Conservation (phyloP, 2,888 invertebrate genomes). For the Aspidapion aeneum region DNA sequence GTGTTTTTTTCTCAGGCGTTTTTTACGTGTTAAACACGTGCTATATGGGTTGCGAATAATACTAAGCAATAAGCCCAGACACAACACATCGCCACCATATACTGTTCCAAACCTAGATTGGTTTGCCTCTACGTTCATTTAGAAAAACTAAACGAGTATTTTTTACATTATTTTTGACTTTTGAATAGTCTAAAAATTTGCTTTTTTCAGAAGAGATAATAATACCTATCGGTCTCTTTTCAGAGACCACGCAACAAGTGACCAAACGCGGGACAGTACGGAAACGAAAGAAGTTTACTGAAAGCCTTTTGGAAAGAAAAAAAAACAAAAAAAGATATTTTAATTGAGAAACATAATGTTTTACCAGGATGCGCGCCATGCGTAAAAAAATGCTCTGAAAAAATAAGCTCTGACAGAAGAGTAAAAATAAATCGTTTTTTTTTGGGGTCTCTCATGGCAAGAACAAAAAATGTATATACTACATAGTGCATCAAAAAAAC, state of each 20-base stretch:
- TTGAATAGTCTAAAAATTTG: no score
- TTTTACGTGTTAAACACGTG: no score
- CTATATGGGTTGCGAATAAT: no score
- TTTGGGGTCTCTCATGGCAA: neutral
- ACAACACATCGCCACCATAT: no score
- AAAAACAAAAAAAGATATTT: neutral
- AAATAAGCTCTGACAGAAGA: no score
- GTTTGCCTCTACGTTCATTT: neutral
- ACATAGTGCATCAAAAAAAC: neutral
- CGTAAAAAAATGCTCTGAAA: neutral
- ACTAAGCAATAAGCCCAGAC: no score
- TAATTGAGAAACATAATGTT: neutral
- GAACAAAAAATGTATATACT: constrained; percentile 4
- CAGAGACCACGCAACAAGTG: neutral
- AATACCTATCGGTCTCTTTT: neutral
- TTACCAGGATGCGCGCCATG: neutral
- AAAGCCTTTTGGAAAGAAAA: no score
- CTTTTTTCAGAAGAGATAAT: no score
- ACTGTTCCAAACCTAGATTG: no score
- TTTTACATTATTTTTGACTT: neutral
- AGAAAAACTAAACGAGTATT: neutral
- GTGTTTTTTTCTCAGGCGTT: no score
- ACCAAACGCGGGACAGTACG: neutral
- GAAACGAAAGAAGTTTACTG: neutral
- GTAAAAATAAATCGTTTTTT: no score